These are phyloP conservation scores for Gouania willdenowi DNA, from an alignment of 2,797 vertebrate genomes.

Conservation along the genomic window DNA sequence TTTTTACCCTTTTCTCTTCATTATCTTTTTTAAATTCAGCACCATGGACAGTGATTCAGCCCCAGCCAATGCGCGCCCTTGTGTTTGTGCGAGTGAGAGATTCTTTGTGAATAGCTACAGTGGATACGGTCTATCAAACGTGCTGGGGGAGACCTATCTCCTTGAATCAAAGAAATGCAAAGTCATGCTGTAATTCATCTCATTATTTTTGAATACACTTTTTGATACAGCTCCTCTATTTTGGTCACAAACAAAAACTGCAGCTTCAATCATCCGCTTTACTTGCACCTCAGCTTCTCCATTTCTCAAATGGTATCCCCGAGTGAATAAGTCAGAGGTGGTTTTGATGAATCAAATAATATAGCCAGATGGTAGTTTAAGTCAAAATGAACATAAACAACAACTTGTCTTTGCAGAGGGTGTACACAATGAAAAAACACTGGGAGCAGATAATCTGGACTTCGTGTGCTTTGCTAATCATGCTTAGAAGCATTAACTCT, in stretches of 20 bases:
- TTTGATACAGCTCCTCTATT: background rate
- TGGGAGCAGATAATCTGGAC: background rate
- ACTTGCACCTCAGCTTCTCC: slow-evolving; percentile 1
- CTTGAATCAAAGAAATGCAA: no score
- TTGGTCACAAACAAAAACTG: no score
- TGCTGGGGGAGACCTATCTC: no score
- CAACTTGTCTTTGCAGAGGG: background rate
- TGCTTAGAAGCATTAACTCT: no score
- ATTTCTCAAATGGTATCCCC: background rate
- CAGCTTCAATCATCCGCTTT: slow-evolving; percentile 18
- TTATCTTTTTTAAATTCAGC: slow-evolving; percentile 32
- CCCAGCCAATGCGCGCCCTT: no score
- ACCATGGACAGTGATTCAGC: slow-evolving; percentile 44
- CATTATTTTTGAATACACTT: background rate
- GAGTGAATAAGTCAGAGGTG: background rate
- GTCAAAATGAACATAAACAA: background rate
- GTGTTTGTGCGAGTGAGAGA: no score
- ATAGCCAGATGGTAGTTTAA: background rate
- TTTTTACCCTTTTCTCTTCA: background rate
- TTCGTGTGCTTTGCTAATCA: no score
- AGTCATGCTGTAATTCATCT: no score
- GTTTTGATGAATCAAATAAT: slow-evolving; percentile 1
- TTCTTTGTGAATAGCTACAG: no score
- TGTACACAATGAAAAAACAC: background rate
- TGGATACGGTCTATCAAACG: no score